phyloP scores from a whole-genome alignment of 2,888 invertebrate genomes.

The Netelia melanura region DNA sequence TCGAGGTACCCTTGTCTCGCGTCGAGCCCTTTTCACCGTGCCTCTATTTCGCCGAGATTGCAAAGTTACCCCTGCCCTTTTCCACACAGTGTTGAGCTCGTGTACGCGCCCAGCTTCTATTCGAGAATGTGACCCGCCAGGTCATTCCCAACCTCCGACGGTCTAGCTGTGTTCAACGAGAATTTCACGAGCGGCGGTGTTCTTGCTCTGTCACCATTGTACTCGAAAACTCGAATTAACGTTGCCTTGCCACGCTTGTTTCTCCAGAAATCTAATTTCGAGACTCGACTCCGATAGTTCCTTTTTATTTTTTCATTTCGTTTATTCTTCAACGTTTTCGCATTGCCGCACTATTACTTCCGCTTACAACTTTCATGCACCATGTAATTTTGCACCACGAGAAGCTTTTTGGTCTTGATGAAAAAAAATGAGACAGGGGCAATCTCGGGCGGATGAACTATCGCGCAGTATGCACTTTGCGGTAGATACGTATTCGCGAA shows the following conservation, averaged over 20 bases:
- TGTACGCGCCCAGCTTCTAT: constrained; percentile 38
- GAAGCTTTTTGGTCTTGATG: background rate
- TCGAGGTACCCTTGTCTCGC: constrained; percentile 64
- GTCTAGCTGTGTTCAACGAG: constrained; percentile 28
- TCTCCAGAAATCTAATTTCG: constrained; percentile 56
- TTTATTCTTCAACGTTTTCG: constrained; percentile 18
- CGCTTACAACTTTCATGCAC: background rate
- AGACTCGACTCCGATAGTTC: constrained; percentile 8
- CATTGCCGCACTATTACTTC: background rate
- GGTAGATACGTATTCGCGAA: background rate
- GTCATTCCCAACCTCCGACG: constrained; percentile 54
- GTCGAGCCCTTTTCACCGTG: constrained; percentile 62
- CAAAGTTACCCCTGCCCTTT: constrained; percentile 29
- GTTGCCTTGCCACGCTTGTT: constrained; percentile 24
- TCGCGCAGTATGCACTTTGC: background rate
- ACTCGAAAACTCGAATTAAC: constrained; percentile 41
- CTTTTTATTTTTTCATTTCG: constrained; percentile 40
- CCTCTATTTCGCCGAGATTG: constrained; percentile 66
- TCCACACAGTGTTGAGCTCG: background rate
- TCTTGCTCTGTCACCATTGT: constrained; percentile 52
- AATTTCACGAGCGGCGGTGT: constrained; percentile 44
- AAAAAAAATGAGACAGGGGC: background rate
- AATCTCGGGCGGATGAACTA: background rate
- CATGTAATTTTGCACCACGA: background rate
- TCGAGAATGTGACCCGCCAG: constrained; percentile 52